Conservation (phyloP, 2,888 invertebrate genomes). For the Macaria liturata region DNA sequence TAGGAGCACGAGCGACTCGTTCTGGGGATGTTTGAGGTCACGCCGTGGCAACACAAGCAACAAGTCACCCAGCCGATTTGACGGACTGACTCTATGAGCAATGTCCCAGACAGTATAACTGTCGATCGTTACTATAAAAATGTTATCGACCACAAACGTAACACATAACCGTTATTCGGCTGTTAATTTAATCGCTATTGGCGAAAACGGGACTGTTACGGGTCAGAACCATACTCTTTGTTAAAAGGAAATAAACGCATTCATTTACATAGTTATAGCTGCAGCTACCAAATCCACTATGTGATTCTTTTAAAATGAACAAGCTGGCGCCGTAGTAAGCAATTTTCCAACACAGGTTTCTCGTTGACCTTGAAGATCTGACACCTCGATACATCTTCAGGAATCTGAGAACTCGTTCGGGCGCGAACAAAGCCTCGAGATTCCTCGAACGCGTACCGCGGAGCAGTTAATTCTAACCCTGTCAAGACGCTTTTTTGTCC, state of each 20-base stretch:
- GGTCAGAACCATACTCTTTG: slow-evolving; percentile 1
- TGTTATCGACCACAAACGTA: slow-evolving; percentile 2
- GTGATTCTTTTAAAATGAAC: too few relatives aligned
- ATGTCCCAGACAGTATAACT: slow-evolving; percentile 1
- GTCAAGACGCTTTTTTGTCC: slow-evolving; percentile 51
- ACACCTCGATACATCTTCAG: slow-evolving; percentile 51
- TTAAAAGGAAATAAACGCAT: too few relatives aligned
- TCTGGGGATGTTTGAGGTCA: slow-evolving; percentile 51
- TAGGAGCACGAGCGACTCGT: slow-evolving; percentile 63
- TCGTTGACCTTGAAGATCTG: slow-evolving; percentile 47
- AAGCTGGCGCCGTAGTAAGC: slow-evolving; percentile 6
- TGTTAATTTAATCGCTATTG: slow-evolving; percentile 14
- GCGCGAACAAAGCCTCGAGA: slow-evolving; percentile 55
- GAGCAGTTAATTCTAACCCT: slow-evolving; percentile 60
- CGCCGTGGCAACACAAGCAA: slow-evolving; percentile 48
- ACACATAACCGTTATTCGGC: slow-evolving; percentile 11
- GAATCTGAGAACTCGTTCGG: slow-evolving; percentile 54
- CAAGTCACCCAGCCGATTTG: slow-evolving; percentile 21
- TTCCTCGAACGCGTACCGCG: slow-evolving; percentile 62
- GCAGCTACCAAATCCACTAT: too few relatives aligned
- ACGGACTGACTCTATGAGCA: slow-evolving; percentile 4
- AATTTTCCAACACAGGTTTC: slow-evolving; percentile 27
- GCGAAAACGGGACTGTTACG: slow-evolving; percentile 15
- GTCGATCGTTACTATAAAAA: slow-evolving; percentile 4
- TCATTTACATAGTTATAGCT: too few relatives aligned